A percentile compares a stretch with the other conserved stretches of the same genome.
These are phyloP conservation scores for Botia kubotai DNA, from an alignment of 2,797 vertebrate genomes.

Conservation along the genomic window DNA sequence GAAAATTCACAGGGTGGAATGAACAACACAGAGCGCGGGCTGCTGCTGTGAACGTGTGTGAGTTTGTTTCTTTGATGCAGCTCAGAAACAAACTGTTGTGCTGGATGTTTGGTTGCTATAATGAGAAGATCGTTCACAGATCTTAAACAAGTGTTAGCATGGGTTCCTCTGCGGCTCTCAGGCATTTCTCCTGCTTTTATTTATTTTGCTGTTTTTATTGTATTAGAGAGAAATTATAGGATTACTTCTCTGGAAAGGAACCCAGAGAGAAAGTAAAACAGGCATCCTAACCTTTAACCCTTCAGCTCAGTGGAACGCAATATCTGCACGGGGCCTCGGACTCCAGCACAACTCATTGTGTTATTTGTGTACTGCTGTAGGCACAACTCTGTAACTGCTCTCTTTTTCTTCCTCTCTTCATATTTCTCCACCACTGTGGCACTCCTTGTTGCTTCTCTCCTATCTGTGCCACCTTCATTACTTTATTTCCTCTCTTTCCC, in stretches of 20 bases:
- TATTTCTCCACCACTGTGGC: background rate
- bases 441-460: background rate
- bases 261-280: background rate
- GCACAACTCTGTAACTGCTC: slow-evolving; percentile 18
- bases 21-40: slow-evolving; percentile 29
- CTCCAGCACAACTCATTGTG: slow-evolving; percentile 20
- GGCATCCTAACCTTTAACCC: background rate
- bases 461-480: background rate
- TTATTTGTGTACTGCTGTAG: slow-evolving; percentile 25
- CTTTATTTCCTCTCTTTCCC: background rate
- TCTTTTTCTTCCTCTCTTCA: slow-evolving; percentile 4
- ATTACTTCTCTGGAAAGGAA: slow-evolving; percentile 23
- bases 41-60: slow-evolving; percentile 14
- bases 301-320: slow-evolving; percentile 22
- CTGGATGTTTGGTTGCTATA: slow-evolving; percentile 58
- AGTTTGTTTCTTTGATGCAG: slow-evolving; percentile 32
- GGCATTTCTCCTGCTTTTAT: background rate
- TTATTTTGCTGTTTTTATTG: slow-evolving; percentile 4
- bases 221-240: slow-evolving; percentile 27
- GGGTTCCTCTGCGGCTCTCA: slow-evolving; percentile 17
- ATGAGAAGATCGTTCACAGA: slow-evolving; percentile 52
- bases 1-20: slow-evolving; percentile 28
- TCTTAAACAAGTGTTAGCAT: slow-evolving; percentile 2
- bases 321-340: slow-evolving; percentile 1
- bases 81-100: slow-evolving; percentile 50